Conservation (phyloP, 2,797 vertebrate genomes). For the Parotocinclus haroldoi region DNA sequence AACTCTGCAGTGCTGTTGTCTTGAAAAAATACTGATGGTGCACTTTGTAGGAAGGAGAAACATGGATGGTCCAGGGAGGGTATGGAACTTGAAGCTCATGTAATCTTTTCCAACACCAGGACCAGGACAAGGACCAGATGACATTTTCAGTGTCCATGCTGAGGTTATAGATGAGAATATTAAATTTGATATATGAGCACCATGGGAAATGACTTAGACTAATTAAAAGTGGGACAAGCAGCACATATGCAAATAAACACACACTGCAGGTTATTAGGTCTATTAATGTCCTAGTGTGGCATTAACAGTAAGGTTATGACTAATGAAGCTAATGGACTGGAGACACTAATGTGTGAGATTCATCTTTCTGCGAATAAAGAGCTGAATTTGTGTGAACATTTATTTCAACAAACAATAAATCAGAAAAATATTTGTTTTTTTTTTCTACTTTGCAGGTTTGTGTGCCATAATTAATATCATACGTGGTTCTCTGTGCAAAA, state of each 20-base stretch:
- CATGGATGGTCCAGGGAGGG: constrained; percentile 4
- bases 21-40: background rate
- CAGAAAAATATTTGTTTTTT: no score
- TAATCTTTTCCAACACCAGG: constrained; percentile 1
- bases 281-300: constrained; percentile 2
- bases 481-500: no score
- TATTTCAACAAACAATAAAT: no score
- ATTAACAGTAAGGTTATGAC: constrained; percentile 18
- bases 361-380: constrained; percentile 1
- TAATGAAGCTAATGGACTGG: constrained; percentile 20
- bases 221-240: background rate
- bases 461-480: no score
- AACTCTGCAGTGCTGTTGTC: no score
- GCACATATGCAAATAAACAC: background rate
- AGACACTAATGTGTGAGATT: constrained; percentile 22
- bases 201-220: constrained; percentile 4
- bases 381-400: background rate
- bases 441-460: no score
- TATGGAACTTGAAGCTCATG: constrained; percentile 2
- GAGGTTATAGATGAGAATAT: background rate
- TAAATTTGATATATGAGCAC: background rate
- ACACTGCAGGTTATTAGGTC: constrained; percentile 12
- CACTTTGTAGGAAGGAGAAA: background rate
- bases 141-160: constrained; percentile 24
- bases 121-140: constrained; percentile 15